These are phyloP conservation scores for Neodon shergylaensis DNA, from an alignment of 2,113 vertebrate genomes.

Conservation along the genomic window DNA sequence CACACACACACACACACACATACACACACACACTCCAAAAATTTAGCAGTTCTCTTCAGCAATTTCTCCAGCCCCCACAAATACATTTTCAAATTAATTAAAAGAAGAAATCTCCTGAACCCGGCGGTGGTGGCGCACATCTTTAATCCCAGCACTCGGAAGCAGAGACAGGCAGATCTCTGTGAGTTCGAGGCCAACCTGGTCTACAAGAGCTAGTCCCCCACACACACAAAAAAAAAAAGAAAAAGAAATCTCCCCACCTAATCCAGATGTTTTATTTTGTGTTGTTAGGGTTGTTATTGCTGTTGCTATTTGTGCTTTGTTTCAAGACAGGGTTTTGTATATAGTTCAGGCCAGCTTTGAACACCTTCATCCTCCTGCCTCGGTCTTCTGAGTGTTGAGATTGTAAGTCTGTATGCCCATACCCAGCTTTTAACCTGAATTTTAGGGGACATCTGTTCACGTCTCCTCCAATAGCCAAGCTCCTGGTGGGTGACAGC, in stretches of 20 bases:
- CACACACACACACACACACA: too few species aligned
- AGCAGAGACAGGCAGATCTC: too few species aligned
- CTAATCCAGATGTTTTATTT: not conserved
- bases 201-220: too few species aligned
- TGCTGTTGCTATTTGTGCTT: not conserved
- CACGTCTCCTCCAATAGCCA: not conserved
- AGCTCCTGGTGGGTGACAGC: not conserved
- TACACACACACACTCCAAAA: not conserved
- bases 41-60: not conserved
- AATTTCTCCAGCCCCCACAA: not conserved
- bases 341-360: not conserved
- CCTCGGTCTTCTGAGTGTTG: not conserved
- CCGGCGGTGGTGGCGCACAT: accelerated
- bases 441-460: not conserved
- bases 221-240: too few species aligned
- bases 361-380: not conserved
- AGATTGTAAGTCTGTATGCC: not conserved
- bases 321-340: not conserved
- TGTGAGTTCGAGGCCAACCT: too few species aligned
- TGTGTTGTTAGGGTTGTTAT: not conserved
- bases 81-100: not conserved
- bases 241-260: too few species aligned
- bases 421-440: not conserved
- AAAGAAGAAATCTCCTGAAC: not conserved
- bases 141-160: too few species aligned